Percentiles rank a stretch among this genome's conserved stretches.
Conservation (phyloP, 23 tunicate species). For the Ascidia mentula region DNA sequence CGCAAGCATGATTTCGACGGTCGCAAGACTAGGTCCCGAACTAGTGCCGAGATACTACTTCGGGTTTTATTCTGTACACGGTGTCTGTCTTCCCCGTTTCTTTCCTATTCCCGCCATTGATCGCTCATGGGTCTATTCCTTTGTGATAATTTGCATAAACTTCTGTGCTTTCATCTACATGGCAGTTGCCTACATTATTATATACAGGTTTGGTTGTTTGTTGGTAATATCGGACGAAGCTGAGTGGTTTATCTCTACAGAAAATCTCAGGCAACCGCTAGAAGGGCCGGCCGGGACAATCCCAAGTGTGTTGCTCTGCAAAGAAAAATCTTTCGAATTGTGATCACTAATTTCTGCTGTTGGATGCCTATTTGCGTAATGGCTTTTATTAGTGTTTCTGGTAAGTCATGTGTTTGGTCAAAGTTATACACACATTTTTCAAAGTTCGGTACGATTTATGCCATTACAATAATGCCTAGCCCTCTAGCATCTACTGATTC, state of each 20-base stretch:
- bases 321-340: slow-evolving; percentile 47
- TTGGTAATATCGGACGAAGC: no score
- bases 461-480: no score
- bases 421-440: no score
- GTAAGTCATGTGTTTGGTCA: not conserved
- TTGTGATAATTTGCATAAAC: slow-evolving; percentile 28
- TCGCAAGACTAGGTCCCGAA: not conserved
- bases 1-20: slow-evolving; percentile 8
- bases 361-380: slow-evolving; percentile 74
- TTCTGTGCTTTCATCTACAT: slow-evolving; percentile 40
- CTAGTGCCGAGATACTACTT: slow-evolving; percentile 12
- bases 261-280: not conserved
- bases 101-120: slow-evolving; percentile 27
- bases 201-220: slow-evolving; percentile 34
- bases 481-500: no score
- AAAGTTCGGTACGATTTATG: no score
- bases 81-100: slow-evolving; percentile 50
- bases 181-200: slow-evolving; percentile 20
- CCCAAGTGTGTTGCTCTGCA: slow-evolving; percentile 22
- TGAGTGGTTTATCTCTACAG: no score
- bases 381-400: slow-evolving; percentile 51
- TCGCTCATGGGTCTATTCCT: slow-evolving; percentile 29
- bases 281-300: slow-evolving; percentile 6
- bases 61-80: slow-evolving; percentile 45
- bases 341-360: slow-evolving; percentile 53